phyloP scores from a whole-genome alignment of 2,797 vertebrate species.

The Sphenodon punctatus region DNA sequence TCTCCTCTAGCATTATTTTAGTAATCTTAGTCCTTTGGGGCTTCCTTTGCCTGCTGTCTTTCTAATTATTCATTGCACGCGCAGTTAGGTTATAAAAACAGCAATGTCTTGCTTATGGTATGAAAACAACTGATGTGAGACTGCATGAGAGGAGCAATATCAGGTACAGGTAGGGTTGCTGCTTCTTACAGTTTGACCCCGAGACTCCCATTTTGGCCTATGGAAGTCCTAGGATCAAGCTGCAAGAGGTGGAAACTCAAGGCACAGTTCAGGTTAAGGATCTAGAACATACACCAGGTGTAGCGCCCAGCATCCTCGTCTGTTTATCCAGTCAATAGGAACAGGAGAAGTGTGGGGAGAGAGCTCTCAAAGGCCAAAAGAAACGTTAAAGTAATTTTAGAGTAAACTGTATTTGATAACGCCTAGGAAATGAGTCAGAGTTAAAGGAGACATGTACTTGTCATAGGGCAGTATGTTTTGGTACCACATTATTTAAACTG shows the following conservation, averaged over 20 bases:
- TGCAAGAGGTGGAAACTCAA: no score
- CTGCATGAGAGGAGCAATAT: neutral
- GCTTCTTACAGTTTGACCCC: no score
- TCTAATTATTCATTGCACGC: neutral
- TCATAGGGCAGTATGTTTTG: neutral
- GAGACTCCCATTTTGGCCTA: no score
- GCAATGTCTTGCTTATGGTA: neutral
- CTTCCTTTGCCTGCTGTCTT: neutral
- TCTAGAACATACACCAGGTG: neutral
- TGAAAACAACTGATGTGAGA: neutral
- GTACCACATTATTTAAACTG: neutral
- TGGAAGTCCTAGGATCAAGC: no score
- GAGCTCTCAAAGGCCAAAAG: neutral
- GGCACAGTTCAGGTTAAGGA: no score
- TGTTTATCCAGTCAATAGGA: neutral
- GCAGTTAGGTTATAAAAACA: neutral
- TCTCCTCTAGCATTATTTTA: conserved; percentile 22
- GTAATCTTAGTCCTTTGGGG: neutral
- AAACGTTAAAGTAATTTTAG: neutral
- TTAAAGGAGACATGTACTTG: neutral
- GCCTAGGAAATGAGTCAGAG: neutral
- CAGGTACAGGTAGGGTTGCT: neutral
- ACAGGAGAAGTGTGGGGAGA: neutral
- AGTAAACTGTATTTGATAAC: neutral
- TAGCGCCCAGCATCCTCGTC: neutral